phyloP scores from a whole-genome alignment of 1,140 invertebrate genomes.

The Lasioglossum baleicum region DNA sequence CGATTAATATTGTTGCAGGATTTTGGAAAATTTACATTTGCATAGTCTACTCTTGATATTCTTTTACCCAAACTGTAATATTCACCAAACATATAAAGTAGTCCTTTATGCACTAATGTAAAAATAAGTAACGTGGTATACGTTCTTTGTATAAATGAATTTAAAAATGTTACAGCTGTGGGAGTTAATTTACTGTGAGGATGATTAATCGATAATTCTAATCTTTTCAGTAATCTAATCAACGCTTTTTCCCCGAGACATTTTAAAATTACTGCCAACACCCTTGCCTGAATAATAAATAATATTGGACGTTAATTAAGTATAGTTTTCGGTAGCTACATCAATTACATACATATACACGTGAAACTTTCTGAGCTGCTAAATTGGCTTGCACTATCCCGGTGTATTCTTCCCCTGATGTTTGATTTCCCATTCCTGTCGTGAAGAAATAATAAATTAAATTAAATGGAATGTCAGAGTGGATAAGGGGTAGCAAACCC shows the following conservation, averaged over 20 bases:
- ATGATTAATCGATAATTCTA: slow-evolving; percentile 65
- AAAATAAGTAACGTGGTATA: slow-evolving; percentile 70
- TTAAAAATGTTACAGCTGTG: slow-evolving; percentile 63
- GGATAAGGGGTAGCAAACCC: slow-evolving; percentile 45
- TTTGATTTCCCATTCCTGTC: slow-evolving; percentile 90
- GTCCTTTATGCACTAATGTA: slow-evolving; percentile 72
- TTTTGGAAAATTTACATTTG: too few relatives aligned
- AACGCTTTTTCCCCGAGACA: slow-evolving; percentile 72
- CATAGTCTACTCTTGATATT: slow-evolving; percentile 73
- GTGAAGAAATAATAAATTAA: slow-evolving; percentile 89
- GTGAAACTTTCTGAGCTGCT: slow-evolving; percentile 63
- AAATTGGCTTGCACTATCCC: slow-evolving; percentile 91
- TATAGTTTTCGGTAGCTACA: too few relatives aligned
- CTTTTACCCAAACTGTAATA: slow-evolving; percentile 74
- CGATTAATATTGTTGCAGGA: too few relatives aligned
- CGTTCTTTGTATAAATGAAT: slow-evolving; percentile 63
- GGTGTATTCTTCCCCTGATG: slow-evolving; percentile 96
- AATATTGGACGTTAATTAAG: too few relatives aligned
- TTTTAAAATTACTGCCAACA: slow-evolving; percentile 71
- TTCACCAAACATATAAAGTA: slow-evolving; percentile 76
- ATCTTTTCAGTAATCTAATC: slow-evolving; percentile 63
- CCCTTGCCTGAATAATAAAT: slow-evolving; percentile 62
- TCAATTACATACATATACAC: not conserved
- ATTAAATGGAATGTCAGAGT: slow-evolving; percentile 76
- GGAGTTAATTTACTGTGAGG: slow-evolving; percentile 64